These are phyloP conservation scores for Diogma glabrata DNA, from an alignment of 2,888 invertebrate genomes.

Conservation along the genomic window DNA sequence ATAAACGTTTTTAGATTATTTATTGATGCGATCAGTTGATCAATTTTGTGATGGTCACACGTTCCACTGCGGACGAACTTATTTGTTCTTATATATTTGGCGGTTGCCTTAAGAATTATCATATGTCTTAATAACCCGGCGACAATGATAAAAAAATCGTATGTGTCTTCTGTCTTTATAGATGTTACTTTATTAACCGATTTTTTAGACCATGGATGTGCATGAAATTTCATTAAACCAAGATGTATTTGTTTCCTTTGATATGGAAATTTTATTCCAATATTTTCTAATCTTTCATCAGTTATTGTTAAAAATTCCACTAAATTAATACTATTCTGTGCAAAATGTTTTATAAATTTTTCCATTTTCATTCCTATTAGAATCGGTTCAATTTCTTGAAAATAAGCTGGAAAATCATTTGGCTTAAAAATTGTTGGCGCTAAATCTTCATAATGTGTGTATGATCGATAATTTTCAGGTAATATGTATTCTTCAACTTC, in stretches of 20 bases:
- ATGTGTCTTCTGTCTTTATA: slow-evolving; percentile 21
- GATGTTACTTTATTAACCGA: slow-evolving; percentile 27
- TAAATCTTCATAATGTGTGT: slow-evolving; percentile 28
- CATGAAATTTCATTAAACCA: slow-evolving; percentile 32
- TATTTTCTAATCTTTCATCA: slow-evolving; percentile 24
- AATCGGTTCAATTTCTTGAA: slow-evolving; percentile 31
- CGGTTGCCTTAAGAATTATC: not conserved
- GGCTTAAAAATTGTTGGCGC: slow-evolving; percentile 10
- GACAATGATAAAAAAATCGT: slow-evolving; percentile 1
- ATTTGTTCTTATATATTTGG: not conserved
- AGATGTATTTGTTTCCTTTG: slow-evolving; percentile 29
- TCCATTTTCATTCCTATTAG: slow-evolving; percentile 26
- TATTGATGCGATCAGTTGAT: not conserved
- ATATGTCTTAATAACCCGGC: not conserved
- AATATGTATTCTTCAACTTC: slow-evolving; percentile 23
- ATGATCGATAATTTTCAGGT: slow-evolving; percentile 28
- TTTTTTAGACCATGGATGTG: slow-evolving; percentile 32
- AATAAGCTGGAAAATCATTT: slow-evolving; percentile 22
- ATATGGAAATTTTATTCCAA: slow-evolving; percentile 29
- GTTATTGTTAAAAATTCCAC: slow-evolving; percentile 30
- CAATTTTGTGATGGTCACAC: not conserved
- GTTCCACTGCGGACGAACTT: not conserved
- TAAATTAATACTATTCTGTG: slow-evolving; percentile 26
- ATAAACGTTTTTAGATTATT: not conserved
- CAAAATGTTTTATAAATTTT: slow-evolving; percentile 26